Base-by-base conservation (phyloP, 2,888 invertebrate genomes). In the Seladonia tumulorum region DNA sequence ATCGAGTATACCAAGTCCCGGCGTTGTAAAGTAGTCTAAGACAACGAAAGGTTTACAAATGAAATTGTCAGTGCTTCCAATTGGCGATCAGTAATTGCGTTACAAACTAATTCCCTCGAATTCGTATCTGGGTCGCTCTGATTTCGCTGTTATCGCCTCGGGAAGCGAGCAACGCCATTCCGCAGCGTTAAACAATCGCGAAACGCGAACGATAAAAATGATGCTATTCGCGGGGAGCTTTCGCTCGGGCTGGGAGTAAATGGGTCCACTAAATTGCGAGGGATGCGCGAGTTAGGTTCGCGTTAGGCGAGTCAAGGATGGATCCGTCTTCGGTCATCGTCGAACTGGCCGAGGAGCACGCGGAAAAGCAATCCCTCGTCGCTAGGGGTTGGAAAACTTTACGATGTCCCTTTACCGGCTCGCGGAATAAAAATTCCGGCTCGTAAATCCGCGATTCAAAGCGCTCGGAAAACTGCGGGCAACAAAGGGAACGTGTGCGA, bases 381-480 rank as follows among this genome's bases (percentile, higher is more conserved):
- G 63, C 53, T 45, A 29, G 72, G 10, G 10, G 45, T 7, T 5
- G 60, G 18, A 66, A n/a, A n/a, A 22, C 29, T 76, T 76, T 73
- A 53, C 53, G 53, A 22, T 53, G 53, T 53, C 22, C 22, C 53
- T 63, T 71, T n/a, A 53, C 18, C 53, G 76, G 35, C 53, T 53
- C 35, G 49, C n/a, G 57, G 76, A 73, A 76, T 78, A 80, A 83
- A 83, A 83, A 72, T 83, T 66, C 72, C n/a, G 29, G 71, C 72
- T 76, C 81, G 83, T 83, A 79, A 83, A 83, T 66, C 76, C 76
- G 53, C 45, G 47, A 10, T 66, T 68, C 76, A 76, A 83, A 81
- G 76, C 76, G 72, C 66, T 45, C 35, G 79, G 79, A 74, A 79
- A 49, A 83, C 49, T 70, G 16, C 66, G 16, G 71, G 39, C 39